These are phyloP conservation scores for Clivina fossor DNA, from an alignment of 2,888 invertebrate species.

Conservation along the genomic window DNA sequence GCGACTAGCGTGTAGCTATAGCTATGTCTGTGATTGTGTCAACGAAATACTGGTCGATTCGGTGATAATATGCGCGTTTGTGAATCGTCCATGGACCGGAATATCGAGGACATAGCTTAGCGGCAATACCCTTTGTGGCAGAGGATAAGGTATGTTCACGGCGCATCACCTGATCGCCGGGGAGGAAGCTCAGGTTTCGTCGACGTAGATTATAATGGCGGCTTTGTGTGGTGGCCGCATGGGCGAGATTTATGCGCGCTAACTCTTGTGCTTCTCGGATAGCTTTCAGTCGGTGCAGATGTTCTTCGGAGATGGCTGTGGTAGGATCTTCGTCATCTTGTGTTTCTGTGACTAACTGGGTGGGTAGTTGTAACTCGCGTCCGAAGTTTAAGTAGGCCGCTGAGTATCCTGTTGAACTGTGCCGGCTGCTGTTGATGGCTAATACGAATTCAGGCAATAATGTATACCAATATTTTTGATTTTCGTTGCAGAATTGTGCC, in stretches of 20 bases:
- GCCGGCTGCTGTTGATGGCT: slow-evolving; percentile 36
- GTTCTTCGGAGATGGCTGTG: background rate
- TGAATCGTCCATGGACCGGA: slow-evolving; percentile 34
- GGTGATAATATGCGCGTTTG: too few relatives aligned
- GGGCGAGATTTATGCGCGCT: slow-evolving; percentile 27
- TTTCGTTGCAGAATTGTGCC: slow-evolving; percentile 32
- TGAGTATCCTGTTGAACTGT: slow-evolving; percentile 36
- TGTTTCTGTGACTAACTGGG: background rate
- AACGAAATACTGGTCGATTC: too few relatives aligned
- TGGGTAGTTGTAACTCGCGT: slow-evolving; percentile 22
- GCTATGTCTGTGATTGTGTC: too few relatives aligned
- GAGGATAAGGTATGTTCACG: slow-evolving; percentile 32
- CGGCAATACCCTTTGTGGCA: slow-evolving; percentile 29
- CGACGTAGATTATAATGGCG: slow-evolving; percentile 29
- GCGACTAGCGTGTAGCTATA: too few relatives aligned
- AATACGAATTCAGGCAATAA: slow-evolving; percentile 33
- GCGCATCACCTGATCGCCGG: slow-evolving; percentile 30
- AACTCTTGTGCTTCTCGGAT: slow-evolving; percentile 1
- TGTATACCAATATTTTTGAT: slow-evolving; percentile 33
- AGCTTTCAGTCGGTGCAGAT: background rate
- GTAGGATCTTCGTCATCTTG: background rate
- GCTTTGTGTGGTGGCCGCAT: slow-evolving; percentile 22
- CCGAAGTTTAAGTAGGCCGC: slow-evolving; percentile 39
- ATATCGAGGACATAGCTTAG: slow-evolving; percentile 37
- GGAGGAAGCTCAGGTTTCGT: slow-evolving; percentile 5